Conservation (phyloP, 2,888 invertebrate genomes). For the Xestobium rufovillosum region DNA sequence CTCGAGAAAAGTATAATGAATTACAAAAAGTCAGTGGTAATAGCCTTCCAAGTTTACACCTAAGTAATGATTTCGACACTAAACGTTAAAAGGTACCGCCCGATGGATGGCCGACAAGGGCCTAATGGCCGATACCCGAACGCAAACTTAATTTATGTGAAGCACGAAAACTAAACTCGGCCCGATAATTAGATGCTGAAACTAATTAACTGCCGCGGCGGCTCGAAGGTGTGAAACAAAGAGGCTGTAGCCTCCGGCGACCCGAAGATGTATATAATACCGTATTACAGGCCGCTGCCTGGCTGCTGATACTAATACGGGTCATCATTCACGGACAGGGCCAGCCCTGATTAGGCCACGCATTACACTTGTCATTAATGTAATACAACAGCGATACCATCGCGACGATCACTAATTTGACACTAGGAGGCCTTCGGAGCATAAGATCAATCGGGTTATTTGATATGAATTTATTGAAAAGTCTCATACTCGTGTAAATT, state of each 20-base stretch:
- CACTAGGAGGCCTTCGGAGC: no score
- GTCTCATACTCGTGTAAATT: no score
- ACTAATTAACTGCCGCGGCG: slow-evolving; percentile 46
- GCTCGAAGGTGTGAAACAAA: slow-evolving; percentile 46
- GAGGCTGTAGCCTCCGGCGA: slow-evolving; percentile 38
- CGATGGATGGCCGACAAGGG: slow-evolving; percentile 37
- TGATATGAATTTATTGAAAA: no score
- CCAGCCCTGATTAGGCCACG: background rate
- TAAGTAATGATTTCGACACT: slow-evolving; percentile 49
- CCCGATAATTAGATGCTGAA: slow-evolving; percentile 48
- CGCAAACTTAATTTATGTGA: slow-evolving; percentile 42
- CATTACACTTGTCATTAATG: slow-evolving; percentile 2
- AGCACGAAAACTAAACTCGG: slow-evolving; percentile 42
- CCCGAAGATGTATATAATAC: slow-evolving; percentile 12
- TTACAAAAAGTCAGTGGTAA: slow-evolving; percentile 42
- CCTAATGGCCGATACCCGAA: slow-evolving; percentile 33
- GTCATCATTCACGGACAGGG: no score
- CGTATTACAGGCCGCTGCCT: no score
- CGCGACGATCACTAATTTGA: no score
- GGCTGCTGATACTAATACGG: slow-evolving; percentile 3
- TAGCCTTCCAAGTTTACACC: slow-evolving; percentile 47
- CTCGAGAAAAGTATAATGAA: no score
- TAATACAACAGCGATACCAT: no score
- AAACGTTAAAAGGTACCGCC: slow-evolving; percentile 43
- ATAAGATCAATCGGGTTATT: no score